Evolutionary conservation across 2,888 invertebrate genomes (phyloP).

Genomic region (Anoplius nigerrimus): DNA sequence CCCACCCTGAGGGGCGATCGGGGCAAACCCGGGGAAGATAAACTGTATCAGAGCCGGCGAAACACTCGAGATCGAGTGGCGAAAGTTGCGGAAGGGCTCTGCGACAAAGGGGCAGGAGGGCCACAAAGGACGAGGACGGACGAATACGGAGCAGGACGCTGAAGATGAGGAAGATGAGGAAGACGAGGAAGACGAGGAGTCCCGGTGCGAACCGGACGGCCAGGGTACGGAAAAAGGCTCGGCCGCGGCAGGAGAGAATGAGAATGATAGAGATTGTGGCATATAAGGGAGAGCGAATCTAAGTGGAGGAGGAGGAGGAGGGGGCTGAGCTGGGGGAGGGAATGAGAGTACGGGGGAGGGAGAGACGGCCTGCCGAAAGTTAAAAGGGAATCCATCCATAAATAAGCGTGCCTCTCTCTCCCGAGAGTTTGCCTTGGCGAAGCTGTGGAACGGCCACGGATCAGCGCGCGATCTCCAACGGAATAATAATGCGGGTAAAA

Average conservation of each 20-base stretch:
- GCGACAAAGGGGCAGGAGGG: slow-evolving; percentile 25
- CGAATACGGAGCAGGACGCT: not conserved
- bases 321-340: not conserved
- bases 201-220: slow-evolving; percentile 20
- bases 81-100: slow-evolving; percentile 36
- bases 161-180: not conserved
- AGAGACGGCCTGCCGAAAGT: slow-evolving; percentile 61
- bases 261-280: no score
- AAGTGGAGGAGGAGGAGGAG: slow-evolving; percentile 15
- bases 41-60: no score
- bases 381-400: slow-evolving; percentile 74
- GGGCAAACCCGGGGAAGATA: not conserved
- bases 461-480: slow-evolving; percentile 73
- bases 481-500: slow-evolving; percentile 75
- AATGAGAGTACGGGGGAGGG: slow-evolving; percentile 18
- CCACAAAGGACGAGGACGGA: slow-evolving; percentile 11
- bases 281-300: no score
- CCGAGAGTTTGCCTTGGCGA: slow-evolving; percentile 62
- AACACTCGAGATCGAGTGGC: no score
- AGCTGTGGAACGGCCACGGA: slow-evolving; percentile 59
- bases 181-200: slow-evolving; percentile 11
- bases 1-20: no score
- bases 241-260: no score
- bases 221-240: no score
- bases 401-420: slow-evolving; percentile 62